These are phyloP conservation scores for Limnephilus lunatus DNA, from an alignment of 2,888 invertebrate genomes.

Conservation along the genomic window DNA sequence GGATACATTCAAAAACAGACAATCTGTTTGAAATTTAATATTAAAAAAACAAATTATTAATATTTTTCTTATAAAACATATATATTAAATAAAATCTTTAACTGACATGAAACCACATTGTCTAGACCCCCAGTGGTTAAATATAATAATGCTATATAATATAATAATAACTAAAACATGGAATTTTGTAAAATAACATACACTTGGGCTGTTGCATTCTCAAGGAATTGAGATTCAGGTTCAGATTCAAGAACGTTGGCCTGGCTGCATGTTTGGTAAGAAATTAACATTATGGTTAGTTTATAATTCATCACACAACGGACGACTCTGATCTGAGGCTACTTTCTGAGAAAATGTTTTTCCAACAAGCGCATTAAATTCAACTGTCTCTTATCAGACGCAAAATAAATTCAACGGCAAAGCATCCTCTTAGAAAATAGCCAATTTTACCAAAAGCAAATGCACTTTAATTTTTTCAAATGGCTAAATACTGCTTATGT, in stretches of 20 bases:
- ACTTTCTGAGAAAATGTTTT: slow-evolving; percentile 57
- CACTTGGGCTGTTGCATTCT: slow-evolving; percentile 94
- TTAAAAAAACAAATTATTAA: too few species aligned
- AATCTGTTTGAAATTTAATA: too few species aligned
- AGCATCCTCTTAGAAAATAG: slow-evolving; percentile 60
- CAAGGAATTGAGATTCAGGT: slow-evolving; percentile 94
- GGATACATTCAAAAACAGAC: too few species aligned
- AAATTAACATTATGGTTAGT: slow-evolving; percentile 46
- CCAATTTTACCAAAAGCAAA: slow-evolving; percentile 56
- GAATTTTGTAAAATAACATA: slow-evolving; percentile 78
- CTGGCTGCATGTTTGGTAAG: slow-evolving; percentile 88
- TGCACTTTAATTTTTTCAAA: slow-evolving; percentile 54
- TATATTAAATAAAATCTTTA: too few species aligned
- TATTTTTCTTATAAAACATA: too few species aligned
- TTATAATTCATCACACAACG: neutral
- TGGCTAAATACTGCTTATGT: slow-evolving; percentile 8
- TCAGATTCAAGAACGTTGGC: slow-evolving; percentile 98
- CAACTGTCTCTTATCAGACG: neutral
- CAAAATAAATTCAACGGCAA: slow-evolving; percentile 36
- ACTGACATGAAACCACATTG: too few species aligned
- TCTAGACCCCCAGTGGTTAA: neutral
- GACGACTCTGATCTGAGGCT: slow-evolving; percentile 45
- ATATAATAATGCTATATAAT: slow-evolving; percentile 36
- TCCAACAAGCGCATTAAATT: slow-evolving; percentile 24
- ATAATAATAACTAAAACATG: slow-evolving; percentile 67